Base-by-base conservation (phyloP, 2,888 invertebrate species). In the Heteromurus nitidus region DNA sequence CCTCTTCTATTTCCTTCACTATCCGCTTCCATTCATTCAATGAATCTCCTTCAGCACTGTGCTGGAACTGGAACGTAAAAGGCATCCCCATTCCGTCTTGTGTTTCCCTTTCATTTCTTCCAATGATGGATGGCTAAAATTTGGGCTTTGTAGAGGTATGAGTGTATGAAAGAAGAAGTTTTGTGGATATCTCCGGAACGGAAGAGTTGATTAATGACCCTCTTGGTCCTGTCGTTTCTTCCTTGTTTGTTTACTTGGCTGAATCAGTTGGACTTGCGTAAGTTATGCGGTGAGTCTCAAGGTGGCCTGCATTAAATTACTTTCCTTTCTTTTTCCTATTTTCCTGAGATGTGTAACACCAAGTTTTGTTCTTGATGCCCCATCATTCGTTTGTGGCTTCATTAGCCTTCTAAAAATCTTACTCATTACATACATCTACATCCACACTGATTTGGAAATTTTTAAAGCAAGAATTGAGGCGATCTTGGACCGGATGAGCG, bases 51-150 rank as follows among this genome's bases (percentile, higher is more conserved):
- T 62, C 31, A 3, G 20, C 55, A n/a, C 22, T 50, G 50, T 50
- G 18, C 18, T 50, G 50, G 7, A n/a, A n/a, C n/a, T n/a, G n/a
- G 50, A 13, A 18, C 13, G 50, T 7, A 3, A 55, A 55, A 11
- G 55, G 22, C 22, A 55, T 62, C 31, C 31, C 20, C 58, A 13
- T 24, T 36, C 65, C 26, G n/a, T n/a, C n/a, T n/a, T 30, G 30
- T n/a, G 24, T 70, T 42, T 65, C 58, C 64, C 24, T 75, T 75
- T 75, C 67, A 75, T 65, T 65, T 50, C 77, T 47, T 30, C 36
- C 65, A 70, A 82, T 82, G 82, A 82, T 82, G 79, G 82, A 82
- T 82, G 82, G 70, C 69, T 70, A 65, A 75, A 82, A 80, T 80
- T 80, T 62, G 47, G 79, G 70, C 73, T 80, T 65, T 69, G 74